Percentiles rank a stretch among this genome's conserved stretches.
Conservation (phyloP, 1,140 invertebrate genomes). For the Zaprionus ghesquierei region DNA sequence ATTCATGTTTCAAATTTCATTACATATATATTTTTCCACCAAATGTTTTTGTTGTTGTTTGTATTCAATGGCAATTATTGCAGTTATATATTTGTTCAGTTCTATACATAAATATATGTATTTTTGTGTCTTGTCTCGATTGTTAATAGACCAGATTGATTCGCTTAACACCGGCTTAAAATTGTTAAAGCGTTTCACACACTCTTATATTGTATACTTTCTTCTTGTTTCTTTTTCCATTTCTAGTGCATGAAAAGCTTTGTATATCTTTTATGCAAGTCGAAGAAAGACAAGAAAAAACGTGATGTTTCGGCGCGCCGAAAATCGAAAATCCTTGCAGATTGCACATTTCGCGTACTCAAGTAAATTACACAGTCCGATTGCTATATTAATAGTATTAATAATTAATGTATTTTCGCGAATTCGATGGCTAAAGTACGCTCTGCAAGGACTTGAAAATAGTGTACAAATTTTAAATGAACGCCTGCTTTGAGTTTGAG, state of each 20-base stretch:
- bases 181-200: not conserved
- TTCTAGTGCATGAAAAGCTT: not conserved
- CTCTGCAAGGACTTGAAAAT: not conserved
- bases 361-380: not conserved
- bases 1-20: slow-evolving; percentile 2
- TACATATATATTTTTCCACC: slow-evolving; percentile 6
- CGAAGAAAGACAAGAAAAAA: not conserved
- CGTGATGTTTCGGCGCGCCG: not conserved
- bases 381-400: not conserved
- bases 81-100: slow-evolving; percentile 31
- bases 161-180: not conserved
- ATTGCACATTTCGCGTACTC: not conserved
- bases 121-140: slow-evolving; percentile 8
- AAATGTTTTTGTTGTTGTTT: slow-evolving; percentile 17
- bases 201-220: slow-evolving; percentile 1
- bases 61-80: slow-evolving; percentile 18
- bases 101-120: slow-evolving; percentile 19
- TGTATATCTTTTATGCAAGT: not conserved
- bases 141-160: not conserved
- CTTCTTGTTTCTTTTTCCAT: slow-evolving; percentile 1
- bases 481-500: not conserved
- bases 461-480: not conserved
- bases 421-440: not conserved
- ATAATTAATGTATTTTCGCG: not conserved
- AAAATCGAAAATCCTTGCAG: not conserved